Evolutionary conservation across 2,888 invertebrate genomes (phyloP), one percentile per base, ranked within the genome.

Genomic region (Ethmia dodecea): DNA sequence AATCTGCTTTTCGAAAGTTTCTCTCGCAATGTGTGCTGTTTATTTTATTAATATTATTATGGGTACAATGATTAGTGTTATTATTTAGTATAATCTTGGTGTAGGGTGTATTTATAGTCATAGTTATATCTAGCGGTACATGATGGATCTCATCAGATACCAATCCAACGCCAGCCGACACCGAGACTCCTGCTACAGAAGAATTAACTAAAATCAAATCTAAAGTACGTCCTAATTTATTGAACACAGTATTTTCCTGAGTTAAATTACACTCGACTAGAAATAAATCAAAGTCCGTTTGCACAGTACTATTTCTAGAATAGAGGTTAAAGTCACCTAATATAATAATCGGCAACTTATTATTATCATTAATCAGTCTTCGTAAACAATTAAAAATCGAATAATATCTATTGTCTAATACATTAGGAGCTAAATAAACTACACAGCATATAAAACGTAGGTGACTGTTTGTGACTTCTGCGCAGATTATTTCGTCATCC

Each of bases 381-480:
- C 14, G 13, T 2, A 28, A 8, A 13, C 28, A 13, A n/a, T 28
- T 14, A 20, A 30, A 30, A 3, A 30, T 12, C 3, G 30, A 30
- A 6, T 18, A 13, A 8, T 30, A 30, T 10, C 30, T 18, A 3
- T 11, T 5, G 10, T 30, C 20, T 1, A 12, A 8, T 11, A 20
- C 13, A 6, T 12, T 11, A 1, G 30, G 30, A 2, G 30, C 12
- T 12, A 30, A 12, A 20, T 31, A 24, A 9, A 31, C 13, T 2
- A 31, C 31, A n/a, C 31, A 31, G n/a, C 31, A 31, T 5, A 31
- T 8, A 8, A 31, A 31, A 1, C 24, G 6, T n/a, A 14, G 1
- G 2, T 1, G 2, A 2, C 31, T 24, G 10, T 4, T 11, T n/a
- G 22, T 13, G 5, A 31, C 24, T 5, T 12, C 3, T n/a, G 13